Conservation (phyloP, 2,797 vertebrate species). For the Chromobotia macracanthus region DNA sequence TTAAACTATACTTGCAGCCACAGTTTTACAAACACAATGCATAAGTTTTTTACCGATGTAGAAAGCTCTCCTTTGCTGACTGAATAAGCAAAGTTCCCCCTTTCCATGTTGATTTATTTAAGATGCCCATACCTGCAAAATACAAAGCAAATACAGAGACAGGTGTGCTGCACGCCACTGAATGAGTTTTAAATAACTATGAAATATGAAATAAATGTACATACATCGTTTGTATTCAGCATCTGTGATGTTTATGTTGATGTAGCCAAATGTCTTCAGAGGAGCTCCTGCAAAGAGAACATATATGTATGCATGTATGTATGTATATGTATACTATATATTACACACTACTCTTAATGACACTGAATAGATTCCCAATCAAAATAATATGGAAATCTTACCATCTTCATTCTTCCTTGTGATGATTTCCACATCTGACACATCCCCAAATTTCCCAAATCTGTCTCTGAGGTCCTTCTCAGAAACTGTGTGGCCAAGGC, state of each 20-base stretch:
- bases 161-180: neutral
- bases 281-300: slow-evolving; percentile 79
- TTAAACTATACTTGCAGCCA: neutral
- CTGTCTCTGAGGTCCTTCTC: slow-evolving; percentile 87
- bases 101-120: slow-evolving; percentile 96
- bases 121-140: slow-evolving; percentile 81
- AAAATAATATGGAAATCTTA: slow-evolving; percentile 63
- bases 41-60: slow-evolving; percentile 81
- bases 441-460: slow-evolving; percentile 88
- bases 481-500: slow-evolving; percentile 82
- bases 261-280: slow-evolving; percentile 87
- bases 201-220: slow-evolving; percentile 52
- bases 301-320: no score
- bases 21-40: neutral
- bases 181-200: neutral
- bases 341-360: neutral
- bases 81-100: slow-evolving; percentile 92
- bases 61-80: slow-evolving; percentile 91
- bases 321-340: no score
- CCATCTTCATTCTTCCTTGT: slow-evolving; percentile 86
- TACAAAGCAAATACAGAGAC: neutral
- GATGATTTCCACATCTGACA: slow-evolving; percentile 87
- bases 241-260: slow-evolving; percentile 86
- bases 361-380: no score
- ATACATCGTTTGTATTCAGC: slow-evolving; percentile 85